Conservation (phyloP, 2,113 vertebrate species). For the Protobothrops mucrosquamatus region DNA sequence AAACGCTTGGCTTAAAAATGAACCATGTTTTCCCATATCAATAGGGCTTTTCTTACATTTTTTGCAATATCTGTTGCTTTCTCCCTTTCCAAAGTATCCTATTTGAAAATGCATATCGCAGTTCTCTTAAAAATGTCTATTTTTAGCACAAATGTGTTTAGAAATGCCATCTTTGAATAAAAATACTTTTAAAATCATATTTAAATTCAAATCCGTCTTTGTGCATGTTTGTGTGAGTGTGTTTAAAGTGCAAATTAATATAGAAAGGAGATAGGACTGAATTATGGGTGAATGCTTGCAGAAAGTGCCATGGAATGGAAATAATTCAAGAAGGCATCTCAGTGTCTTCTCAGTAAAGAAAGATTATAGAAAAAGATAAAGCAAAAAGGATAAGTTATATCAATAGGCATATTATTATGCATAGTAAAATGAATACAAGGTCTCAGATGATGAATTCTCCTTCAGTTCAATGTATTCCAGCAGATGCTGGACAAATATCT, state of each 20-base stretch:
- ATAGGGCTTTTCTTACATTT: not conserved
- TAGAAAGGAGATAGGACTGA: not conserved
- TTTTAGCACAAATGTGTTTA: not conserved
- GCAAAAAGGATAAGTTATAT: not conserved
- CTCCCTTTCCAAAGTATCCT: not conserved
- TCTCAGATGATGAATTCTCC: not conserved
- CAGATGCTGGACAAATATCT: not conserved
- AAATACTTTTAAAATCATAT: not conserved
- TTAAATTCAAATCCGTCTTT: not conserved
- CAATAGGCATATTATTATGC: not conserved
- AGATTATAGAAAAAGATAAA: not conserved
- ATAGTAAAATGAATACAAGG: not conserved
- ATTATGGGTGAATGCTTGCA: not conserved
- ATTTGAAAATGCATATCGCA: not conserved
- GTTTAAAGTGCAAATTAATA: not conserved
- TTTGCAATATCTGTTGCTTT: not conserved
- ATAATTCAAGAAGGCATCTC: not conserved
- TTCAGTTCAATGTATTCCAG: not conserved
- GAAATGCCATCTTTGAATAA: not conserved
- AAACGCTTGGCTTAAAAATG: not conserved
- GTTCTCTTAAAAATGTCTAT: not conserved
- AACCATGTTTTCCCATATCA: not conserved
- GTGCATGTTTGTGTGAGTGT: not conserved
- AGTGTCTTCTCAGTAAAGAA: not conserved
- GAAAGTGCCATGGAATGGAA: not conserved